Evolutionary conservation across 2,888 invertebrate genomes (phyloP), one percentile per base, ranked within the genome.

Genomic region (Dorcus parallelipipedus): DNA sequence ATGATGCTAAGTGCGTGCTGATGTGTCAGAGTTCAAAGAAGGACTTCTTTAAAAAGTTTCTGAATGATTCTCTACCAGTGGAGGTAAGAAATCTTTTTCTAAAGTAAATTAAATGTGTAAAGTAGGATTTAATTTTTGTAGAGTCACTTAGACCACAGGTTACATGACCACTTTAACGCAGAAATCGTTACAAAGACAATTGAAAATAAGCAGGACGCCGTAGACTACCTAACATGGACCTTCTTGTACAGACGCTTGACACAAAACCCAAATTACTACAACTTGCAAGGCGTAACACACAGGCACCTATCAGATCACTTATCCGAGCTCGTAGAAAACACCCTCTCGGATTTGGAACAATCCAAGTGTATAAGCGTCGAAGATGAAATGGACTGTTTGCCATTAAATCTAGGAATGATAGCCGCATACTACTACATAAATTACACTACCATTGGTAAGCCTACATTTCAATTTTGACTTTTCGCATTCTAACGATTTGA

Each of bases 391-490:
- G 97, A 99, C 76, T 93, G 95, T 0, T 84, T 94, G 59, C 97
- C 99, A 0, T 83, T 99, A 39, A 99, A 99, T 82, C 81, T 99
- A 75, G 99, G 99, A 73, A 99, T 99, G 97, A 99, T 99, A 76
- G 98, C 99, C 0, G 97, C 98, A 0, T 99, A 99, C 80, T 99
- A 99, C 78, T 99, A 99, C 80, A 99, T 99, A 71, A 97, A 98
- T 78, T 99, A 99, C 72, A 97, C 97, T 0, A 99, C 99, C 0
- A 99, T 99, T 58, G 93, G 93, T 93, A 73, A 77, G 78, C 72
- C 7, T 45, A 38, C 43, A 5, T 9, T 38, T 40, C 10, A 26
- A 45, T 14, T 38, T 14, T 41, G 26, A 20, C 20, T 2, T 20
- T 20, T 20, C 3, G 20, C 20, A 49, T 41, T 52, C 43, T 20